Base-by-base conservation (phyloP, 2,797 vertebrate genomes). In the Chaetophractus vellerosus region DNA sequence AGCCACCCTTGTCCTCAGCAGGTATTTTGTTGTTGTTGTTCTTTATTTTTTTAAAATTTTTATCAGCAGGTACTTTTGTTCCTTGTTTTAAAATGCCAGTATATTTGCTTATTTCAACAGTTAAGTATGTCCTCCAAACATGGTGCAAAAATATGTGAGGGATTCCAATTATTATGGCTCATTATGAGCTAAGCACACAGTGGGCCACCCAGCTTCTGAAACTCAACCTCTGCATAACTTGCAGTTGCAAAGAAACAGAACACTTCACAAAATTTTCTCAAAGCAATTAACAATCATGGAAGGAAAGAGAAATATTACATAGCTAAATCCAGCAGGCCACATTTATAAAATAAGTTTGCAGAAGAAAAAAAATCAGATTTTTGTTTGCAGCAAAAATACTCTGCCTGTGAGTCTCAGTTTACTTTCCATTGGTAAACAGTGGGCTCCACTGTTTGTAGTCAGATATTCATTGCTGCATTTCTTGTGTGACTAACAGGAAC, bases 1-100 rank as follows among this genome's bases (percentile, higher is more conserved):
- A 45, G 26, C 45, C 26, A 38, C 18, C 26, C 79, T 9, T 61
- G 4, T 48, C 36, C 80, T 93, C 83, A 45, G 74, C 66, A 78
- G 57, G n/a, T 41, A 19, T 12, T 33, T 91, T 88, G n/a, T n/a
- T n/a, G n/a, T n/a, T n/a, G n/a, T n/a, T n/a, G n/a, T n/a, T n/a
- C n/a, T n/a, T n/a, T n/a, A n/a, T n/a, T n/a, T n/a, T n/a, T n/a
- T n/a, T n/a, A n/a, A n/a, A n/a, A n/a, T n/a, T n/a, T n/a, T n/a
- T n/a, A n/a, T 93, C 83, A 45, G 74, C 66, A 78, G 57, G n/a
- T 41, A 19, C 16, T 33, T 91, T 88, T 75, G 57, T 38, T 85
- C 45, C 68, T 75, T 59, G 48, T 57, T 87, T 69, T 72, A n/a
- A 50, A 79, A 68, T 95, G 64, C 24, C 50, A 18, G 21, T 33